Evolutionary conservation across 2,797 vertebrate species (phyloP).

Genomic region (Characodon lateralis): DNA sequence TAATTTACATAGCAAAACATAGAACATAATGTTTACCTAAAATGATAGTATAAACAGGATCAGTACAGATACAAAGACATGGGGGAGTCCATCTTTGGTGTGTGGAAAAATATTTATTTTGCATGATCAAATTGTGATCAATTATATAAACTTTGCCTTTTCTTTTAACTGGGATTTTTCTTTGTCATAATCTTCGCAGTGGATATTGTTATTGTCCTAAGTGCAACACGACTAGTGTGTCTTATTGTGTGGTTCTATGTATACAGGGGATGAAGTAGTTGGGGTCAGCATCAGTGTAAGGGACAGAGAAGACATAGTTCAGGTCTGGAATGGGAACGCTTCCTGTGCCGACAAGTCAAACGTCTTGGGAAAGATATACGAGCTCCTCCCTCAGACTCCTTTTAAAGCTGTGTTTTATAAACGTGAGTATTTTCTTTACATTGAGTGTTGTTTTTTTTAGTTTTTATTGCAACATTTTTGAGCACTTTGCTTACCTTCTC

Average conservation of each 20-base stretch:
- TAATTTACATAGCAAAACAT: not conserved
- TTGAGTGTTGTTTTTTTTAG: not conserved
- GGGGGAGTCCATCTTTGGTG: not conserved
- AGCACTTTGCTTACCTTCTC: not conserved
- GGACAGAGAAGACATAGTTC: conserved; percentile 91
- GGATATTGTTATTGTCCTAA: not conserved
- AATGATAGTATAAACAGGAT: not conserved
- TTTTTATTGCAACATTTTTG: not conserved
- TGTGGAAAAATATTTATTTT: not conserved
- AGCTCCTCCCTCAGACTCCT: conserved; percentile 89
- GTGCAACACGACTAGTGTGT: not conserved
- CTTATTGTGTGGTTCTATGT: not conserved
- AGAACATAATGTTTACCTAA: not conserved
- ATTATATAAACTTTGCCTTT: not conserved
- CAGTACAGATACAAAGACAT: not conserved
- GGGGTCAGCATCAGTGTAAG: conserved; percentile 93
- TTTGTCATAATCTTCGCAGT: not conserved
- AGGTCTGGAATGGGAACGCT: conserved; percentile 96
- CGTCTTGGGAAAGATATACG: conserved; percentile 89
- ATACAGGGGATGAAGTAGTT: conserved; percentile 92
- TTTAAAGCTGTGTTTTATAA: conserved; percentile 98
- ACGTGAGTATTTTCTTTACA: conserved; percentile 83
- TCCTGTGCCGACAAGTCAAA: conserved; percentile 88
- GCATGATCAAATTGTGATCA: not conserved
- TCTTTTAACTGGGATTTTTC: not conserved